Percentiles rank a stretch among this genome's conserved stretches.
Evolutionary conservation across 1,140 invertebrate genomes (phyloP).

Genomic region (Orussus abietinus): DNA sequence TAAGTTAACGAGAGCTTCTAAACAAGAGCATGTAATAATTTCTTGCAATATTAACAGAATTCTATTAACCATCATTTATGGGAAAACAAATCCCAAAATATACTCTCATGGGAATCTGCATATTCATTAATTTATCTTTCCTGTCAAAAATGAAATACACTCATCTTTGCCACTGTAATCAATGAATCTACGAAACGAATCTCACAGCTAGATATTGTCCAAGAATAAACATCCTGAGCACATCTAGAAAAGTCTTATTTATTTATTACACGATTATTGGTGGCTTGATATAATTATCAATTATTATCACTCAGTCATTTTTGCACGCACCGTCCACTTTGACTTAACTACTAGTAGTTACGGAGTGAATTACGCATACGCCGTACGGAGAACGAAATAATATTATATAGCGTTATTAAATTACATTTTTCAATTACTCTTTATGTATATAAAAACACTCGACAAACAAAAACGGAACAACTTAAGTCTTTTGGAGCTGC

Average conservation of each 20-base stretch:
- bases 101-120: too few relatives aligned
- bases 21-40: too few relatives aligned
- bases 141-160: too few relatives aligned
- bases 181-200: too few relatives aligned
- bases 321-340: conserved; percentile 40
- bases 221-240: conserved; percentile 21
- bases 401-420: conserved; percentile 44
- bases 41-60: too few relatives aligned
- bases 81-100: too few relatives aligned
- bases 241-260: conserved; percentile 48
- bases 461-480: conserved; percentile 54
- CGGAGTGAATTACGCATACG: conserved; percentile 30
- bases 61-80: too few relatives aligned
- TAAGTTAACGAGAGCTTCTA: too few relatives aligned
- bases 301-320: conserved; percentile 38
- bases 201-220: conserved; percentile 1
- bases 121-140: too few relatives aligned
- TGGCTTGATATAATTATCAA: conserved; percentile 32
- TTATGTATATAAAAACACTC: conserved; percentile 52
- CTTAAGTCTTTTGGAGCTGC: conserved; percentile 45
- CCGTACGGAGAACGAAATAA: conserved; percentile 44
- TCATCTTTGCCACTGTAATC: too few relatives aligned
- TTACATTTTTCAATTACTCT: conserved; percentile 39
- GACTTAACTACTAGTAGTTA: conserved; percentile 24
- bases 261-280: conserved; percentile 44